Conservation (phyloP, 1,140 invertebrate species). For the Drosophila dunni region DNA sequence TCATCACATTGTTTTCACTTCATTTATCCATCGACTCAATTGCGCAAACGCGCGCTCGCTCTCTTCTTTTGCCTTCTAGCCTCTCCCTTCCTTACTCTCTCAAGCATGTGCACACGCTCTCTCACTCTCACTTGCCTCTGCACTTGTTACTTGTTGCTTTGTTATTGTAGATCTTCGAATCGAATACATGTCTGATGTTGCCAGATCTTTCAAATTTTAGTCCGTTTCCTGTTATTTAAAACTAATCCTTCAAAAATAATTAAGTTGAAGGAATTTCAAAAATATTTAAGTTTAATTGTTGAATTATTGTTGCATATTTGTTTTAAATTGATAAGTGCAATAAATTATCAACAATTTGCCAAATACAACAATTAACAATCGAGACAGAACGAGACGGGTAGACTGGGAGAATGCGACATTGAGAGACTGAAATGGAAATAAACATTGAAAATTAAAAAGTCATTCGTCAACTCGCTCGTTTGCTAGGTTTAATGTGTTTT, state of each 20-base stretch:
- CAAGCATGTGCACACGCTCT: not conserved
- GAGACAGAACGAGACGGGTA: not conserved
- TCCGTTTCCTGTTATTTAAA: not conserved
- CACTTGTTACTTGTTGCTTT: slow-evolving; percentile 40
- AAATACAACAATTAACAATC: not conserved
- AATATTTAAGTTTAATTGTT: slow-evolving; percentile 1
- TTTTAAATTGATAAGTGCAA: slow-evolving; percentile 27
- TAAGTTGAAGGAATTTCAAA: not conserved
- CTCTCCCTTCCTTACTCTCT: slow-evolving; percentile 20
- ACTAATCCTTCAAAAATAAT: too few relatives aligned
- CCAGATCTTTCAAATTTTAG: slow-evolving; percentile 9
- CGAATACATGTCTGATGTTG: not conserved
- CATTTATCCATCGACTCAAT: slow-evolving; percentile 42
- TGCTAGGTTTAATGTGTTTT: slow-evolving; percentile 14
- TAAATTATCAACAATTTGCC: slow-evolving; percentile 5
- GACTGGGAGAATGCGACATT: slow-evolving; percentile 34
- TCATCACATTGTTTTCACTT: slow-evolving; percentile 32
- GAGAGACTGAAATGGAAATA: slow-evolving; percentile 48
- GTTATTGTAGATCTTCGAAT: slow-evolving; percentile 34
- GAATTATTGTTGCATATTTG: slow-evolving; percentile 6
- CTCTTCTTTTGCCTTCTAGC: not conserved
- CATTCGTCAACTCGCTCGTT: slow-evolving; percentile 8
- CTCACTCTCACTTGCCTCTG: slow-evolving; percentile 7
- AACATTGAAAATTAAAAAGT: slow-evolving; percentile 50
- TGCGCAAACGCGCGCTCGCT: slow-evolving; percentile 44